Percentiles rank a stretch among this genome's conserved stretches.
Evolutionary conservation across 1,140 invertebrate species (phyloP).

Genomic region (Sogatella furcifera): DNA sequence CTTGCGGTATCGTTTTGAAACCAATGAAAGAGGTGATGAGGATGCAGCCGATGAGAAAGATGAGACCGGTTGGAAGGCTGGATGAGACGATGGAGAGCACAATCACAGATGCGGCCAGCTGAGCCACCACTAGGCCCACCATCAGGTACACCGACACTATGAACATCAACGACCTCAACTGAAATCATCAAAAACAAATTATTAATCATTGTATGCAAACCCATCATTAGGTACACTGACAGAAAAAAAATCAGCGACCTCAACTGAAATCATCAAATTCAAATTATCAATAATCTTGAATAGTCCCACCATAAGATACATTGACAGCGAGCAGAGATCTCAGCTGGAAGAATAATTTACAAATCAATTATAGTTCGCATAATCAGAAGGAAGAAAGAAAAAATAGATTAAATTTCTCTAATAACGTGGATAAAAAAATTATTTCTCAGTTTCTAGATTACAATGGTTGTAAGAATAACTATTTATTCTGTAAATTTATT

Average conservation of each 20-base stretch:
- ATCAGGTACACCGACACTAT: background rate
- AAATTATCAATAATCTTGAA: too few relatives aligned
- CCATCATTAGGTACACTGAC: background rate
- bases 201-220: background rate
- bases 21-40: background rate
- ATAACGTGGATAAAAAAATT: too few relatives aligned
- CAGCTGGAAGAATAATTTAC: too few relatives aligned
- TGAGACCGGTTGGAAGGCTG: background rate
- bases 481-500: too few relatives aligned
- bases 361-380: too few relatives aligned
- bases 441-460: too few relatives aligned
- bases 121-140: background rate
- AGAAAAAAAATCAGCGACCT: background rate
- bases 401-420: too few relatives aligned
- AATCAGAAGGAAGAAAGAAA: too few relatives aligned
- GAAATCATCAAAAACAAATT: background rate
- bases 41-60: background rate
- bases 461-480: too few relatives aligned
- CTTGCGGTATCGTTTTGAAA: background rate
- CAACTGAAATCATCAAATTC: too few relatives aligned
- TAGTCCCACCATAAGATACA: too few relatives aligned
- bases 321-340: too few relatives aligned
- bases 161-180: background rate
- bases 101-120: background rate
- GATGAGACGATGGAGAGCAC: background rate